Conservation (phyloP, 2,888 invertebrate genomes). For the Therioaphis trifolii region DNA sequence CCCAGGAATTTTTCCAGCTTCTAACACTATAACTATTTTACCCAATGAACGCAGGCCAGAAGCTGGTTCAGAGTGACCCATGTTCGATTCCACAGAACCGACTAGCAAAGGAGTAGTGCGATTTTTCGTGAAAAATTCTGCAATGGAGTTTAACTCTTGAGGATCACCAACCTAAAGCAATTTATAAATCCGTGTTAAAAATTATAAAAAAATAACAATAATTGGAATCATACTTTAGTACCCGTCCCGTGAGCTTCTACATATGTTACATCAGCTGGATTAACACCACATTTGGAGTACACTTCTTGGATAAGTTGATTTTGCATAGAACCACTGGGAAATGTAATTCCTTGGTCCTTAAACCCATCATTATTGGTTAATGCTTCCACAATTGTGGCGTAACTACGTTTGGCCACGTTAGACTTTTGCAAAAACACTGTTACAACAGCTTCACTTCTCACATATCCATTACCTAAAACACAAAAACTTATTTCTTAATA, state of each 20-base stretch:
- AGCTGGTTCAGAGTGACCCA: conserved; percentile 97
- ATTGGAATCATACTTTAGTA: conserved; percentile 77
- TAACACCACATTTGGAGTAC: conserved; percentile 84
- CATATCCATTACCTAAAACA: conserved; percentile 82
- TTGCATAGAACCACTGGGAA: conserved; percentile 84
- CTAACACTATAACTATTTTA: conserved; percentile 93
- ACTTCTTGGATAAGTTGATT: conserved; percentile 85
- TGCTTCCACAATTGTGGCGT: conserved; percentile 87
- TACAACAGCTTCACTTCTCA: conserved; percentile 88
- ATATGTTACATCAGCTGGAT: conserved; percentile 86
- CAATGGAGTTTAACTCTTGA: conserved; percentile 95
- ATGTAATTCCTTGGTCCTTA: conserved; percentile 91
- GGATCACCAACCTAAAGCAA: conserved; percentile 85
- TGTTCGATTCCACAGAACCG: conserved; percentile 97
- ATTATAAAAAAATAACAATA: no score
- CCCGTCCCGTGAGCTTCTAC: conserved; percentile 99
- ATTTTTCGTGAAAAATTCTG: conserved; percentile 82
- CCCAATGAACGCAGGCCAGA: conserved; percentile 91
- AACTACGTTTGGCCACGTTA: conserved; percentile 80
- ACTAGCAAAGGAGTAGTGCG: conserved; percentile 84
- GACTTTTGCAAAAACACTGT: conserved; percentile 85
- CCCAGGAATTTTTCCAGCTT: conserved; percentile 87
- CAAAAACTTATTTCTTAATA: background rate
- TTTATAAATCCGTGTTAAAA: no score
- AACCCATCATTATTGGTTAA: conserved; percentile 93